Base-by-base conservation (phyloP, 1,140 invertebrate species). In the Camponotus pennsylvanicus region DNA sequence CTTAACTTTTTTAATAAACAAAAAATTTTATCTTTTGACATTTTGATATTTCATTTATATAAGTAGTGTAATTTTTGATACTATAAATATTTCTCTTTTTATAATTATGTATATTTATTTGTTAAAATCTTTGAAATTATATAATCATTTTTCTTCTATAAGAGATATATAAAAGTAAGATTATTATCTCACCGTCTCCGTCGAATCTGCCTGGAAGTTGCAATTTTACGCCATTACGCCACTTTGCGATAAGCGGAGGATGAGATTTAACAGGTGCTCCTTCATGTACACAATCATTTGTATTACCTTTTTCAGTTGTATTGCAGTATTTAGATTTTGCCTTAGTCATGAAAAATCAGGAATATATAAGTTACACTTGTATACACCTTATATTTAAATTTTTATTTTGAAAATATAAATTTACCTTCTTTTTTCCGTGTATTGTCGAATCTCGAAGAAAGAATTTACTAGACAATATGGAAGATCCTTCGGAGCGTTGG, bases 401-500 rank as follows among this genome's bases (percentile, higher is more conserved):
- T 57, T 15, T 80, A 70, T 61, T 40, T 40, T 11, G 15, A 59
- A 52, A 18, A 75, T 77, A 75, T 1, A 70, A 52, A 52, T 52
- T 63, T 87, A 95, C 94, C 88, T 95, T 95, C 67, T 94, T 95
- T 37, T 95, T 95, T 27, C 93, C 92, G 88, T 95, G 94, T 86
- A 95, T 93, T 55, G 96, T 96, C 70, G 96, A 96, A 91, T 97
- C 97, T 61, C 96, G 95, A 57, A 96, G 94, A 63, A 97, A 95
- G 92, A 97, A 96, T 89, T 97, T 96, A n/a, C 96, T 97, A 37
- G 97, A 96, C 57, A 97, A 95, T 84, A 97, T 96, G 0, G 97
- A 97, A 27, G 96, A 97, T 91, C 96, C 95, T 92, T 97, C 97
- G 5, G 97, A 97, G 67, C 96, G 96, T 92, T 97, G 97, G 92